Base-by-base conservation (phyloP, 2,113 vertebrate species). In the Vulpes lagopus region DNA sequence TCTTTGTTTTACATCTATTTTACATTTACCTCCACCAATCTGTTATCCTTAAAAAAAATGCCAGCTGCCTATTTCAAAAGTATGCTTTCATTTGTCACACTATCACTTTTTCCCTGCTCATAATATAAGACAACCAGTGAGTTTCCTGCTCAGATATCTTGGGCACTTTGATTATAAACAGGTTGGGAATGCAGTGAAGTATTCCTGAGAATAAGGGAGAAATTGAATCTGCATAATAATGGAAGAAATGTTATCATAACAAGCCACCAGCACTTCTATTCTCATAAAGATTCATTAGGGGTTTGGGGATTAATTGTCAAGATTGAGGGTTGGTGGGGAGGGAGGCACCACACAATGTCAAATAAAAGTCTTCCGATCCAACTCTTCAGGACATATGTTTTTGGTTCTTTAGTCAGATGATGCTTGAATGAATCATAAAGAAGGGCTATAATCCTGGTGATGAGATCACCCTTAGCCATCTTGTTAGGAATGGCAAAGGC, bases 11-110 rank as follows among this genome's bases (percentile, higher is more conserved):
- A 51, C 11, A 22, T 84, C 60, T 84, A 55, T 83, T 96, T 76
- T 71, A 76, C 35, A 88, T 85, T 93, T 95, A 82, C 76, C 73
- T 95, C 15, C 55, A 55, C 19, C 65, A 91, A 59, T 27, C 60
- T 69, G 11, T 62, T 95, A 53, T 92, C 87, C 23, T 93, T 71
- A 73, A 85, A 80, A 73, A 85, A 80, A 30, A 79, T 85, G 32
- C 27, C 71, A 90, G 67, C 71, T 78, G 23, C 38, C n/a, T 55
- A n/a, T 95, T 64, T 92, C 69, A 57, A 59, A 82, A 22, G 5
- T 59, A 69, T 49, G 16, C 35, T 81, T 95, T 85, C 71, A 89
- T 81, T 83, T 95, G 78, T 91, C 94, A 84, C 9, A 10, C 19
- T 12, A 30, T 86, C 49, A 20, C 59, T 91, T 98, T 35, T 32